phyloP scores from a whole-genome alignment of 2,888 invertebrate species.

The Mongoloraphidia duomilia region DNA sequence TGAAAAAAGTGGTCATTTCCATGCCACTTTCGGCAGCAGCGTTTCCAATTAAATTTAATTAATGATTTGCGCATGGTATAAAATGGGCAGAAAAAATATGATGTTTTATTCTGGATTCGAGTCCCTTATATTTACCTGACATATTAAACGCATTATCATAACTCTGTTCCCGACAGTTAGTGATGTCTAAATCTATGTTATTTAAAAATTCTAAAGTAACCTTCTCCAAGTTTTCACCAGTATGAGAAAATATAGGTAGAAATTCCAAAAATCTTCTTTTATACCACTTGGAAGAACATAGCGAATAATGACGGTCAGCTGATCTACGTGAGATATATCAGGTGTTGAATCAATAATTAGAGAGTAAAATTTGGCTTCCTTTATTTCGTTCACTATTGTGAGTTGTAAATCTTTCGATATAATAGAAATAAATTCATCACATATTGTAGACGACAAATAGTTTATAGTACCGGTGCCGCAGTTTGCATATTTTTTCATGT shows the following conservation, averaged over 20 bases:
- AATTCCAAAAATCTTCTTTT: constrained; percentile 12
- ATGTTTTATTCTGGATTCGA: constrained; percentile 13
- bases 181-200: constrained; percentile 7
- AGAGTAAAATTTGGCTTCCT: constrained; percentile 13
- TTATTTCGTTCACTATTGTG: constrained; percentile 13
- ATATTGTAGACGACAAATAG: constrained; percentile 16
- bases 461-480: constrained; percentile 12
- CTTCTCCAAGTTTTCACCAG: constrained; percentile 10
- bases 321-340: constrained; percentile 16
- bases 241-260: constrained; percentile 12
- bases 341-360: constrained; percentile 17
- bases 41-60: constrained; percentile 10
- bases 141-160: constrained; percentile 17
- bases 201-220: constrained; percentile 6
- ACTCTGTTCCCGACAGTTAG: constrained; percentile 14
- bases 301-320: constrained; percentile 16
- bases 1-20: too few species aligned
- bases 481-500: constrained; percentile 17
- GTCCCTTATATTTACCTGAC: constrained; percentile 13
- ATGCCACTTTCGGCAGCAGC: too few species aligned
- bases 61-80: constrained; percentile 14
- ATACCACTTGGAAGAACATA: constrained; percentile 10
- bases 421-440: constrained; percentile 16
- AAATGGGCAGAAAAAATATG: constrained; percentile 8
- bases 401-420: constrained; percentile 13